Percentiles rank a stretch among this genome's conserved stretches.
Evolutionary conservation across 2,888 invertebrate species (phyloP).

Genomic region (Drosophila nigricruria): DNA sequence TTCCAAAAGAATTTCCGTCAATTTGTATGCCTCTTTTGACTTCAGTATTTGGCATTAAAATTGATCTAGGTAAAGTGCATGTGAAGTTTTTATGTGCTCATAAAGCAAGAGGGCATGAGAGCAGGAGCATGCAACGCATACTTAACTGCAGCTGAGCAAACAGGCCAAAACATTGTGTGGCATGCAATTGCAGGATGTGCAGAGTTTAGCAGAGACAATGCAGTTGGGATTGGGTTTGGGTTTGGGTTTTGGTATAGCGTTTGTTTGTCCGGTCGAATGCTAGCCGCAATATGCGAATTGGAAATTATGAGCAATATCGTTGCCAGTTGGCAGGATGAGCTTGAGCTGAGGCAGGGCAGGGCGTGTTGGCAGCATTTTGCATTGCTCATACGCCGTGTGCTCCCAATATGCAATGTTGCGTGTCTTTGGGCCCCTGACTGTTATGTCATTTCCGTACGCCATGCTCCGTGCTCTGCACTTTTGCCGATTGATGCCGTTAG

Average conservation of each 20-base stretch:
- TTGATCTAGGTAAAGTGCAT: conserved; percentile 72
- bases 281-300: conserved; percentile 65
- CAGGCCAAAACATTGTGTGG: conserved; percentile 39
- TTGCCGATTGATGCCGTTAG: conserved; percentile 75
- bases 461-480: conserved; percentile 45
- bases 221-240: conserved; percentile 6
- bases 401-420: conserved; percentile 79
- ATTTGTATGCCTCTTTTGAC: conserved; percentile 27
- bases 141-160: conserved; percentile 43
- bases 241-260: conserved; percentile 11
- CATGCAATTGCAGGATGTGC: conserved; percentile 53
- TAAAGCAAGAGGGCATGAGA: conserved; percentile 47
- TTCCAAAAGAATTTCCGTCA: neutral
- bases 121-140: conserved; percentile 31
- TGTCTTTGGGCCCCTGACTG: conserved; percentile 64
- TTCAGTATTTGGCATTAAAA: conserved; percentile 67
- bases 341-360: conserved; percentile 9
- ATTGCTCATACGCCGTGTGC: conserved; percentile 74
- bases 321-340: conserved; percentile 40
- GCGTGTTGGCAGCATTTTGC: conserved; percentile 62
- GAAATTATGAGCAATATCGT: conserved; percentile 76
- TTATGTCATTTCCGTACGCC: conserved; percentile 53
- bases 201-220: conserved; percentile 59
- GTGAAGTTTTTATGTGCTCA: conserved; percentile 79
- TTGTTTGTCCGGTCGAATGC: conserved; percentile 39